These are phyloP conservation scores for Matsumurasca onukii DNA, from an alignment of 1,140 invertebrate genomes.

Conservation along the genomic window DNA sequence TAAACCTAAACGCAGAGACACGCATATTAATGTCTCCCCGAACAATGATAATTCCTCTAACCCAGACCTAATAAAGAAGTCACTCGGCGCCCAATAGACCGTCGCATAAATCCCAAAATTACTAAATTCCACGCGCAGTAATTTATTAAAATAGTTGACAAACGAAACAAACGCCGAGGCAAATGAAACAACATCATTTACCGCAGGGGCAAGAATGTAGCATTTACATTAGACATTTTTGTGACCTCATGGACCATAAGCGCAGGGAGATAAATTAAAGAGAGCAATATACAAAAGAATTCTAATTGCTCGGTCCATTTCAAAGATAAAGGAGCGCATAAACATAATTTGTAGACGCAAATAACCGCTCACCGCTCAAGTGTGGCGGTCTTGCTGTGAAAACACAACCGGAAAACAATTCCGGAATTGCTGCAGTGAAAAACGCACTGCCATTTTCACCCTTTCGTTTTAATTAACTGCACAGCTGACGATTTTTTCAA, in stretches of 20 bases:
- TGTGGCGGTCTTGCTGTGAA: neutral
- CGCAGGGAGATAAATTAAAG: conserved; percentile 18
- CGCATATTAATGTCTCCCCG: too few relatives aligned
- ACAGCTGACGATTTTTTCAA: conserved; percentile 9
- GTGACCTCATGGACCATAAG: neutral
- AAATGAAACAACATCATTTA: conserved; percentile 27
- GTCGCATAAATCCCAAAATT: conserved; percentile 21
- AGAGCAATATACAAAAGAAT: conserved; percentile 21
- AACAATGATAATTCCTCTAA: too few relatives aligned
- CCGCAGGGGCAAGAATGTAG: neutral
- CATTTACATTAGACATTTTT: conserved; percentile 25
- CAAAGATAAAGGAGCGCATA: conserved; percentile 24
- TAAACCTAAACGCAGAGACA: too few relatives aligned
- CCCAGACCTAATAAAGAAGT: too few relatives aligned
- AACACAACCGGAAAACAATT: neutral
- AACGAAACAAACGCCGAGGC: neutral
- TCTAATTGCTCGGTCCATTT: conserved; percentile 24
- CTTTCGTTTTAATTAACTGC: conserved; percentile 22
- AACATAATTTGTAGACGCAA: conserved; percentile 23
- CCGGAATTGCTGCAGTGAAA: neutral
- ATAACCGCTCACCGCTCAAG: conserved; percentile 11
- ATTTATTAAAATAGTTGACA: conserved; percentile 24
- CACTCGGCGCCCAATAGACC: too few relatives aligned
- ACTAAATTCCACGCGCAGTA: conserved; percentile 4
- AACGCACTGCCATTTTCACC: neutral